A percentile compares a stretch with the other conserved stretches of the same genome.
Conservation (phyloP, 2,888 invertebrate genomes). For the Philereme vetulata region DNA sequence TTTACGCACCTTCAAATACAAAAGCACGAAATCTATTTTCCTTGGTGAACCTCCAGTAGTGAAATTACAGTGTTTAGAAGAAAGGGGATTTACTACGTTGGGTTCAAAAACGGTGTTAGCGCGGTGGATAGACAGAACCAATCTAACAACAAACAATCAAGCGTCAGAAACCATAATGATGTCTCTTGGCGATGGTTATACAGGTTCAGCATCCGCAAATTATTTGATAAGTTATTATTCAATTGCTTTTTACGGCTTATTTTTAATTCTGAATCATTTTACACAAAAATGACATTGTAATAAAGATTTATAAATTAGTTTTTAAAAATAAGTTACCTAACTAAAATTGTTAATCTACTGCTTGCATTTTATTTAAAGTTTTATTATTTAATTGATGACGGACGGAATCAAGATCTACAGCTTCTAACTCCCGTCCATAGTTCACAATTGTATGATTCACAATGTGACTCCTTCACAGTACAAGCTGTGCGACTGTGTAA, state of each 20-base stretch:
- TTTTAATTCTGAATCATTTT: neutral
- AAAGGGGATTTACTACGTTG: conserved; percentile 31
- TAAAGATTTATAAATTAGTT: neutral
- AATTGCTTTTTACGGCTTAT: conserved; percentile 1
- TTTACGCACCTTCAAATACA: conserved; percentile 52
- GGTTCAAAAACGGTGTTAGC: conserved; percentile 65
- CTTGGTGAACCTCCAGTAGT: conserved; percentile 76
- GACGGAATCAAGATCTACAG: too few species aligned
- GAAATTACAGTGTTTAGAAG: conserved; percentile 78
- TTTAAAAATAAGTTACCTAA: neutral
- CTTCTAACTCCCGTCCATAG: too few species aligned
- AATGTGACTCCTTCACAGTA: too few species aligned
- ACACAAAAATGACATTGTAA: neutral
- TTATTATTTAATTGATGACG: too few species aligned
- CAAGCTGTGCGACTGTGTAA: too few species aligned
- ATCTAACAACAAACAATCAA: conserved; percentile 3
- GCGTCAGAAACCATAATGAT: conserved; percentile 10
- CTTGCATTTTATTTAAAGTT: too few species aligned
- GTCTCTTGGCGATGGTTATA: conserved; percentile 11
- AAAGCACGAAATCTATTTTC: conserved; percentile 59
- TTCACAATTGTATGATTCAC: too few species aligned
- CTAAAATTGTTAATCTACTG: neutral
- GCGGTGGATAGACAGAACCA: conserved; percentile 52
- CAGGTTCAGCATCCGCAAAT: conserved; percentile 7
- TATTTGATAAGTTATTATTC: neutral